Conservation (phyloP, 2,888 invertebrate species). For the Zygaena filipendulae region DNA sequence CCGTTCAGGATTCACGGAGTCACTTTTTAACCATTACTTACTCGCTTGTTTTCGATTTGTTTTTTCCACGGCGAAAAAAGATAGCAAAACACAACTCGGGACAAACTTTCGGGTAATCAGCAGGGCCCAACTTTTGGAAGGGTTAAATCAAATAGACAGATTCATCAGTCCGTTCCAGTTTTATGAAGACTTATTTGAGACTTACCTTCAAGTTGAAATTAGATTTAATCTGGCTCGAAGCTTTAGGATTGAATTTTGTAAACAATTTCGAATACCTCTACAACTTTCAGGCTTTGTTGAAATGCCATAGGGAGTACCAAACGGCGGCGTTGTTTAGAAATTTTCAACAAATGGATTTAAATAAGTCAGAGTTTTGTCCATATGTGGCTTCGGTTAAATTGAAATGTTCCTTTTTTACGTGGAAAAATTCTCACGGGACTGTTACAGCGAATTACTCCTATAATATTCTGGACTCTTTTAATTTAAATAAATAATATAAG, state of each 20-base stretch:
- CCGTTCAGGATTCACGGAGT: slow-evolving; percentile 37
- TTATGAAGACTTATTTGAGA: slow-evolving; percentile 69
- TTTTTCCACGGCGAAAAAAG: slow-evolving; percentile 51
- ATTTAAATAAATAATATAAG: too few relatives aligned
- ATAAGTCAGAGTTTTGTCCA: slow-evolving; percentile 51
- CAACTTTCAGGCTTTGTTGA: slow-evolving; percentile 65
- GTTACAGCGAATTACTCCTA: too few relatives aligned
- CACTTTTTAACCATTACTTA: slow-evolving; percentile 60
- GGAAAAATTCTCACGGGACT: too few relatives aligned
- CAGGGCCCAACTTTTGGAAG: slow-evolving; percentile 52
- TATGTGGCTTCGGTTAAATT: slow-evolving; percentile 35
- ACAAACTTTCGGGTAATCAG: slow-evolving; percentile 65
- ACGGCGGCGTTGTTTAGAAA: slow-evolving; percentile 62
- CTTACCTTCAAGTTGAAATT: slow-evolving; percentile 68
- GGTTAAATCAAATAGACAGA: slow-evolving; percentile 67
- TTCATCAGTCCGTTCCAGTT: slow-evolving; percentile 46
- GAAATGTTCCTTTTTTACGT: neutral
- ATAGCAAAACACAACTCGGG: slow-evolving; percentile 44
- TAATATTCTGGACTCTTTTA: too few relatives aligned
- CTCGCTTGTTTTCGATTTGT: slow-evolving; percentile 61
- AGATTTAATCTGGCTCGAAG: slow-evolving; percentile 67
- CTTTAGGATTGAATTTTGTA: slow-evolving; percentile 69
- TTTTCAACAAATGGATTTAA: slow-evolving; percentile 62
- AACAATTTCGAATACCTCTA: slow-evolving; percentile 67
- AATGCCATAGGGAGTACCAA: slow-evolving; percentile 62